Base-by-base conservation (phyloP, 2,113 vertebrate species). In the Rhabdomys dilectus region DNA sequence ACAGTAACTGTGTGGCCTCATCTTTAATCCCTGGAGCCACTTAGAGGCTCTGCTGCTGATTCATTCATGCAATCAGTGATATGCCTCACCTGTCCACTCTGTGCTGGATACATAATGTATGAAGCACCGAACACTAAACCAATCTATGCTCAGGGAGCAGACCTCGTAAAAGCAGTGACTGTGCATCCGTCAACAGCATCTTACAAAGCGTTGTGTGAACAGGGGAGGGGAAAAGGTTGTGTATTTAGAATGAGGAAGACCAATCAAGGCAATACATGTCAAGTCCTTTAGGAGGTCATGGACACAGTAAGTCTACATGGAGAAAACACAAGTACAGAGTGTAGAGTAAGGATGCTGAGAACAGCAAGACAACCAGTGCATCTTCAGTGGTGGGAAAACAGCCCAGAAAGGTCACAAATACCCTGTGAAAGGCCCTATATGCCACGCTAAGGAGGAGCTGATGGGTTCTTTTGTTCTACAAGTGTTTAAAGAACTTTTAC, bases 171-270 rank as follows among this genome's bases (percentile, higher is more conserved):
- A 24, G 0, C 80, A 84, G 34, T 22, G 64, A 78, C 36, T 42
- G 39, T 17, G 26, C 64, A 75, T 66, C 12, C 42, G 68, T 66
- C 17, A 76, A 76, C 15, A 39, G 66, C 36, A 64, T 26, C 31
- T 29, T 24, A 60, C 15, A 68, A 84, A 39, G 34, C 29, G 24
- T 13, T 60, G 15, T 82, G 56, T 90, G 80, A 64, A 39, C n/a
- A 26, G n/a, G 34, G 31, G 62, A 4, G 24, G 45, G 10, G 42
- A 26, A 19, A 15, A 45, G 15, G 64, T 7, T 58, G 31, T 45
- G 62, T 91, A 60, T 95, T 82, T 45, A 82, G 75, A 93, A n/a
- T 76, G 80, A 90, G 11, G 42, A 84, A 75, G 62, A 53, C 10
- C 12, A 73, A 17, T 53, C 36, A 91, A 88, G 58, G 75, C 56